phyloP scores from a whole-genome alignment of 2,888 invertebrate species.

The Cheilosia grossa region DNA sequence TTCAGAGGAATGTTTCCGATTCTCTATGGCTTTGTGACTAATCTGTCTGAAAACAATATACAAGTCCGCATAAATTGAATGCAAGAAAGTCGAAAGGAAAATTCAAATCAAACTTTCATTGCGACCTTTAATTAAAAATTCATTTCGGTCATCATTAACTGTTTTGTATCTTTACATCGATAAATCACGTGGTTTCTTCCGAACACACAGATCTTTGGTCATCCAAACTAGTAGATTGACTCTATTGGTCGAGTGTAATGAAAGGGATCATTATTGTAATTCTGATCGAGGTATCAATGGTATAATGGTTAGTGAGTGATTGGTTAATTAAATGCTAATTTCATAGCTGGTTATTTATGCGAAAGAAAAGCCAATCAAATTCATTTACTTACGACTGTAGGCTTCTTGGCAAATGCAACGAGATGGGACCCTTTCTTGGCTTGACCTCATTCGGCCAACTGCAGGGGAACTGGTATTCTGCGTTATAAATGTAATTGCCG shows the following conservation, averaged over 20 bases:
- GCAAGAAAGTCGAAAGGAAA: not conserved
- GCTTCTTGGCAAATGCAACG: too few species aligned
- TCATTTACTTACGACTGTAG: too few species aligned
- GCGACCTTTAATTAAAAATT: constrained; percentile 38
- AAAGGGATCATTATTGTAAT: not conserved
- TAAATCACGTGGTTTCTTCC: constrained; percentile 23
- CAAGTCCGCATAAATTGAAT: not conserved
- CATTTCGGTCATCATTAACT: constrained; percentile 16
- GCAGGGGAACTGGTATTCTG: too few species aligned
- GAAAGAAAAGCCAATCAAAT: too few species aligned
- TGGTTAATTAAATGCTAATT: constrained; percentile 3
- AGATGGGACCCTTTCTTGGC: too few species aligned
- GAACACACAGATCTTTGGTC: too few species aligned
- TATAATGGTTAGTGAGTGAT: constrained; percentile 16
- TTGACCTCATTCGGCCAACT: too few species aligned
- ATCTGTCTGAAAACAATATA: not conserved
- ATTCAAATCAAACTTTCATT: constrained; percentile 21
- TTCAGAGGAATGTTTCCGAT: not conserved
- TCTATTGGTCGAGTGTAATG: not conserved
- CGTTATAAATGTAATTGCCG: too few species aligned
- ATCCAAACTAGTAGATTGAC: too few species aligned
- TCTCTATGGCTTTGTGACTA: not conserved
- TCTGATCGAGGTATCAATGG: not conserved
- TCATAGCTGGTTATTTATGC: not conserved
- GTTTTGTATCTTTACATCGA: not conserved